Percentiles rank a stretch among this genome's conserved stretches.
These are phyloP conservation scores for Nephrotoma appendiculata DNA, from an alignment of 2,888 invertebrate genomes.

Conservation along the genomic window DNA sequence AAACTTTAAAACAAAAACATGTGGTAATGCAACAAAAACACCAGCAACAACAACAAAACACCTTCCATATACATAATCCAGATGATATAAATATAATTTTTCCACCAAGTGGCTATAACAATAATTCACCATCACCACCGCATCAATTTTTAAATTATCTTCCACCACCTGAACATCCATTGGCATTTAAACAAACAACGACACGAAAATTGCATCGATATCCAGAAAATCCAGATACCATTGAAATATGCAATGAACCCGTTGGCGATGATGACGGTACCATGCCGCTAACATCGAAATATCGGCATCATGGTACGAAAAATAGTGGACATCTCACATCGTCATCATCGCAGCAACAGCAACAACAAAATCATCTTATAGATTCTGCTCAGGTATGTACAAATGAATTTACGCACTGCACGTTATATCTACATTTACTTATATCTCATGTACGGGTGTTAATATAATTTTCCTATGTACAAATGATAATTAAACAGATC, in stretches of 20 bases:
- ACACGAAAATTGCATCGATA: constrained; percentile 23
- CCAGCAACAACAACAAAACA: constrained; percentile 11
- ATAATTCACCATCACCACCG: constrained; percentile 10
- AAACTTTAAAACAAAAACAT: constrained; percentile 12
- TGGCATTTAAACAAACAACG: not conserved
- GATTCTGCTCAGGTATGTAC: not conserved
- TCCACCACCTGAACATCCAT: constrained; percentile 57
- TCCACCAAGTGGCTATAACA: constrained; percentile 8
- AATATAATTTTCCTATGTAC: not conserved
- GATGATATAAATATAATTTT: constrained; percentile 1
- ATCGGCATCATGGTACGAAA: not conserved
- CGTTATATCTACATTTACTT: not conserved
- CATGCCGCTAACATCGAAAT: not conserved
- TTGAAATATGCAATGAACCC: constrained; percentile 25
- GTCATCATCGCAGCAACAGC: not conserved
- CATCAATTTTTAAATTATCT: constrained; percentile 49
- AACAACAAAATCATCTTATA: not conserved
- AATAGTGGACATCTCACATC: not conserved
- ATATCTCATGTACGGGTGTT: not conserved
- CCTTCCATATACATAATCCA: not conserved
- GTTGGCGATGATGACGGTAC: not conserved
- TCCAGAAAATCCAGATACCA: constrained; percentile 27
- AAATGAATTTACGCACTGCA: not conserved
- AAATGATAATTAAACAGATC: not conserved
- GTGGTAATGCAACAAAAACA: constrained; percentile 12